Evolutionary conservation across 64 coral and sea anemone genomes (phyloP).

Genomic region (Hydrozoanthus tunicans): DNA sequence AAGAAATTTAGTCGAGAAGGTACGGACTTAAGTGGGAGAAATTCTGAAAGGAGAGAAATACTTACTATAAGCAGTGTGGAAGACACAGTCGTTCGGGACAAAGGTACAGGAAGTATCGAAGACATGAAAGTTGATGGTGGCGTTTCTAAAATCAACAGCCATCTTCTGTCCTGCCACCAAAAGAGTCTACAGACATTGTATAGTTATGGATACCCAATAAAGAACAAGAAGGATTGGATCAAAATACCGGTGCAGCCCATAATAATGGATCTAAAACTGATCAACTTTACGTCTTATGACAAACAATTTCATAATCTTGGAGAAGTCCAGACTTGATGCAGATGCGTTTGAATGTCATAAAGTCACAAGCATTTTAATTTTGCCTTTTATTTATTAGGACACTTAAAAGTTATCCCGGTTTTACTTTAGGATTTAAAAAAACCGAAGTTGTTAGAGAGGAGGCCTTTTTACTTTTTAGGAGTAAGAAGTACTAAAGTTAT

Average conservation of each 20-base stretch:
- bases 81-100: neutral
- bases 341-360: too few species aligned
- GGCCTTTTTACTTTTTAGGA: too few species aligned
- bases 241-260: conserved; percentile 66
- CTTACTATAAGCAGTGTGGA: neutral
- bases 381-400: too few species aligned
- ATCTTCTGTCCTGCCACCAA: neutral
- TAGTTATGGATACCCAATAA: conserved; percentile 40
- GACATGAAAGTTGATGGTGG: neutral
- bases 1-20: conserved; percentile 9
- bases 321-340: too few species aligned
- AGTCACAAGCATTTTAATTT: too few species aligned
- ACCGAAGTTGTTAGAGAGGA: too few species aligned
- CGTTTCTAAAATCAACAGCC: neutral
- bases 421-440: too few species aligned
- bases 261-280: conserved; percentile 87
- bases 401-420: too few species aligned
- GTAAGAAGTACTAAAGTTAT: too few species aligned
- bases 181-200: conserved; percentile 25
- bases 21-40: neutral
- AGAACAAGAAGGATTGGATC: conserved; percentile 60
- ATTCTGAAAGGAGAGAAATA: neutral
- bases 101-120: neutral
- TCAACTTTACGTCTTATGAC: conserved; percentile 85
- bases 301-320: conserved; percentile 13